Conservation (phyloP, 92 coral and sea anemone genomes). For the Siderastrea siderea region DNA sequence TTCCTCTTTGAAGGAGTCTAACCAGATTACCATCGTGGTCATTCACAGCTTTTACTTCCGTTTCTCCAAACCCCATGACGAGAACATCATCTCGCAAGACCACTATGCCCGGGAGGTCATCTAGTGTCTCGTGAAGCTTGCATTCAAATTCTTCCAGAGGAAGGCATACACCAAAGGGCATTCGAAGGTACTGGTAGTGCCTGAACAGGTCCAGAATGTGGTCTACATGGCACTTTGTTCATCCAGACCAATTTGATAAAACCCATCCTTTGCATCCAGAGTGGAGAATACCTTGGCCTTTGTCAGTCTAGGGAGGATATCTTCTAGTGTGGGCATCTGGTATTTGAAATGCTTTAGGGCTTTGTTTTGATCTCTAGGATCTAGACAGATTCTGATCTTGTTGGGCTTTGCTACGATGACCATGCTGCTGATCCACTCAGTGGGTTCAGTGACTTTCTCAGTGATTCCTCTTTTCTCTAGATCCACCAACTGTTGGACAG, state of each 20-base stretch:
- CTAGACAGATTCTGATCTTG: constrained; percentile 50
- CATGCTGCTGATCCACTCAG: no score
- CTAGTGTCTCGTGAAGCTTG: constrained; percentile 51
- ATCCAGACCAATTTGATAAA: neutral
- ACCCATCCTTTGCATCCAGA: constrained; percentile 57
- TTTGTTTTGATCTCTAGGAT: constrained; percentile 54
- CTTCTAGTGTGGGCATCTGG: constrained; percentile 60
- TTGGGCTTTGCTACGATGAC: constrained; percentile 44
- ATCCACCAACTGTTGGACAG: constrained; percentile 23
- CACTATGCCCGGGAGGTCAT: constrained; percentile 49
- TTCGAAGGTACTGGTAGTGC: constrained; percentile 45
- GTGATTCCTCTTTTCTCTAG: constrained; percentile 33
- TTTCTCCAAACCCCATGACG: constrained; percentile 55
- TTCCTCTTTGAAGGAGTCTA: constrained; percentile 46
- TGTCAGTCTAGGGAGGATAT: constrained; percentile 46
- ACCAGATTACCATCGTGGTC: constrained; percentile 60
- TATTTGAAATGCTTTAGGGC: constrained; percentile 43
- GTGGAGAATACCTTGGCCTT: constrained; percentile 58
- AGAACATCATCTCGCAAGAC: no score
- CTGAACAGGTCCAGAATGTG: constrained; percentile 24
- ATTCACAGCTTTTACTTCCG: constrained; percentile 34
- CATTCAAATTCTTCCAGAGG: constrained; percentile 67
- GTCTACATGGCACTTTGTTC: constrained; percentile 39
- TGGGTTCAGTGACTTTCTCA: no score
- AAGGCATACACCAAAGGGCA: constrained; percentile 63